phyloP scores from a whole-genome alignment of 2,797 vertebrate genomes.

The Rhinoraja longicauda region DNA sequence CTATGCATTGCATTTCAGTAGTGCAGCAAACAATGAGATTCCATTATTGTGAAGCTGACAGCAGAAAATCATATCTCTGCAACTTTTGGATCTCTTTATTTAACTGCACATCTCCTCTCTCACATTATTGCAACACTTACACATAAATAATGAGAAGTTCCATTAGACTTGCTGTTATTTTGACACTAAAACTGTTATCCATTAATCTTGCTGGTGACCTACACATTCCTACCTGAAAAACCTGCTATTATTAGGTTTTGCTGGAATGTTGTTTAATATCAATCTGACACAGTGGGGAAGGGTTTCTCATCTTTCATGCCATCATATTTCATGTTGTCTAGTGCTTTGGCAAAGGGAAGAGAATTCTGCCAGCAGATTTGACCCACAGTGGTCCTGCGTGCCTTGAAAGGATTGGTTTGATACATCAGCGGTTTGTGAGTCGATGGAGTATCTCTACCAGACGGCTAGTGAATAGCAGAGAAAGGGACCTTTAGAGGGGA shows the following conservation, averaged over 20 bases:
- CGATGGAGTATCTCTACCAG: background rate
- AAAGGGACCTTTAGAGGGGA: background rate
- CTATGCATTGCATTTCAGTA: background rate
- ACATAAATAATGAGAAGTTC: background rate
- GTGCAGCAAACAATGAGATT: background rate
- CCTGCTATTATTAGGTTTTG: background rate
- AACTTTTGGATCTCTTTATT: background rate
- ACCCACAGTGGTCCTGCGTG: background rate
- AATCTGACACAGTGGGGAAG: background rate
- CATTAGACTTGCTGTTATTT: background rate
- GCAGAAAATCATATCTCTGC: background rate
- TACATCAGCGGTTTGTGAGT: background rate
- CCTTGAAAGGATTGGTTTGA: background rate
- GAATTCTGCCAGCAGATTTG: background rate
- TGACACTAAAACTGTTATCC: background rate
- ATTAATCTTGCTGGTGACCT: background rate
- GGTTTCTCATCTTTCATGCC: background rate
- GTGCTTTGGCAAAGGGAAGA: background rate
- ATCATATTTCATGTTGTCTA: too few relatives aligned
- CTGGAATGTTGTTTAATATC: background rate
- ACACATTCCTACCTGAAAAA: background rate
- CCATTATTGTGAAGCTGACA: background rate
- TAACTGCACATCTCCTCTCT: background rate
- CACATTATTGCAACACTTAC: background rate
- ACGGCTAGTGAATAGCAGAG: background rate